A percentile compares a stretch with the other conserved stretches of the same genome.
Evolutionary conservation across 1,140 invertebrate species (phyloP).

Genomic region (Euborellia annulipes): DNA sequence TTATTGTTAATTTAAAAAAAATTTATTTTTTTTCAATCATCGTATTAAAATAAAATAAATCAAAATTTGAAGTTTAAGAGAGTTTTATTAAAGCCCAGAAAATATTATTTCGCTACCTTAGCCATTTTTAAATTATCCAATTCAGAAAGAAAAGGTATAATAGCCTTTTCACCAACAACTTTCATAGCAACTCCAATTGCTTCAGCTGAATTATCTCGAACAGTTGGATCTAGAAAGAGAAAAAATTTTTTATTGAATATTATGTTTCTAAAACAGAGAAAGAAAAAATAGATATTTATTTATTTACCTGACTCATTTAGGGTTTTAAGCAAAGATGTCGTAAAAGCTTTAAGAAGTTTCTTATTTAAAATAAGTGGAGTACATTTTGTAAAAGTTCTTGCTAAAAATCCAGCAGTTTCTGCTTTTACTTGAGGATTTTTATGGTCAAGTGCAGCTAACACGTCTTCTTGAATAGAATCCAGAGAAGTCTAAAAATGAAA

Average conservation of each 20-base stretch:
- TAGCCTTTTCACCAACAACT: conserved; percentile 79
- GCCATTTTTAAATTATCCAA: conserved; percentile 82
- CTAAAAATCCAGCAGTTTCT: conserved; percentile 79
- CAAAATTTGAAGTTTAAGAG: too few relatives aligned
- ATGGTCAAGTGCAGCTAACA: conserved; percentile 68
- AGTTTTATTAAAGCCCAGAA: too few relatives aligned
- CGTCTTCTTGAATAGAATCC: conserved; percentile 76
- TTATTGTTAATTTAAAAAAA: too few relatives aligned
- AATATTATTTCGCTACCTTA: conserved; percentile 48
- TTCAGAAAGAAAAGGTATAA: conserved; percentile 72
- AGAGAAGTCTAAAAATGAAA: conserved; percentile 60
- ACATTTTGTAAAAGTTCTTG: conserved; percentile 63
- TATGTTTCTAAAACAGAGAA: conserved; percentile 2
- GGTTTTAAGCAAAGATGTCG: conserved; percentile 64
- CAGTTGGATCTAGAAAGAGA: conserved; percentile 50
- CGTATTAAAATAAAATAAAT: too few relatives aligned
- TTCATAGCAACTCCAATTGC: conserved; percentile 91
- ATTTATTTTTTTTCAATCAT: too few relatives aligned
- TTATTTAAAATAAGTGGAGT: conserved; percentile 73
- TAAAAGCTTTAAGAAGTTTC: conserved; percentile 77
- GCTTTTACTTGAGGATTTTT: conserved; percentile 92
- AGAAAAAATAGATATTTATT: conserved; percentile 2
- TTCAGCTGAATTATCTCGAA: conserved; percentile 71
- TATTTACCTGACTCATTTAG: conserved; percentile 61
- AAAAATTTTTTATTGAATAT: conserved; percentile 7